A percentile compares a stretch with the other conserved stretches of the same genome.
phyloP scores from a whole-genome alignment of 2,113 vertebrate species.

The Phasianus colchicus region DNA sequence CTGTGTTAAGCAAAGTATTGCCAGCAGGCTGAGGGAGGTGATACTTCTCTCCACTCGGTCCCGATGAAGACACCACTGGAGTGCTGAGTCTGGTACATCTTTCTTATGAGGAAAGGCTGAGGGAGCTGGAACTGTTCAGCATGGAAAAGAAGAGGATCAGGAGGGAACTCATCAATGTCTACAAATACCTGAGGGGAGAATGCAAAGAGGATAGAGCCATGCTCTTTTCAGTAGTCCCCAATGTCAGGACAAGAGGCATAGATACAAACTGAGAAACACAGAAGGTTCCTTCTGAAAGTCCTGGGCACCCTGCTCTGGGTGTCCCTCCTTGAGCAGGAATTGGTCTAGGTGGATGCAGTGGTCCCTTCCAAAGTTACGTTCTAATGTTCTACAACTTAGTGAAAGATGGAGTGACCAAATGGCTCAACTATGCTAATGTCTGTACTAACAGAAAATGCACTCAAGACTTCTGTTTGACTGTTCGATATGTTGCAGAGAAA shows the following conservation, averaged over 20 bases:
- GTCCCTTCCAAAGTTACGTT: not conserved
- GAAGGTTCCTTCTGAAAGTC: not conserved
- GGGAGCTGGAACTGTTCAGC: too few species aligned
- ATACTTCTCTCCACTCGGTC: not conserved
- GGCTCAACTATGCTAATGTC: not conserved
- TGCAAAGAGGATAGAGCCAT: not conserved
- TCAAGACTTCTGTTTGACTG: accelerated
- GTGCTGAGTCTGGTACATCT: not conserved
- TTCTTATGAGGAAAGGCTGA: not conserved
- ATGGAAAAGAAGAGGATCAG: too few species aligned
- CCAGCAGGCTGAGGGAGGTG: not conserved
- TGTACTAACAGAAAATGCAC: not conserved
- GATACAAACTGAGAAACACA: not conserved
- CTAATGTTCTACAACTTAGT: not conserved
- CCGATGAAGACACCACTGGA: not conserved
- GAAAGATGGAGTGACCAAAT: accelerated
- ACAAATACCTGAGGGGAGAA: not conserved
- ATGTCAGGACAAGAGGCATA: not conserved
- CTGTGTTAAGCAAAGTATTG: not conserved
- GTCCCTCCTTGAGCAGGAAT: not conserved
- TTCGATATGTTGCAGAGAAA: not conserved
- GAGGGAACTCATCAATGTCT: not conserved
- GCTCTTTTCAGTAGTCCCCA: not conserved
- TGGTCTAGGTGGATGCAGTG: not conserved
- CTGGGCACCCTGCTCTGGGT: not conserved